Base-by-base conservation (phyloP, 2,888 invertebrate species). In the Xestobium rufovillosum region DNA sequence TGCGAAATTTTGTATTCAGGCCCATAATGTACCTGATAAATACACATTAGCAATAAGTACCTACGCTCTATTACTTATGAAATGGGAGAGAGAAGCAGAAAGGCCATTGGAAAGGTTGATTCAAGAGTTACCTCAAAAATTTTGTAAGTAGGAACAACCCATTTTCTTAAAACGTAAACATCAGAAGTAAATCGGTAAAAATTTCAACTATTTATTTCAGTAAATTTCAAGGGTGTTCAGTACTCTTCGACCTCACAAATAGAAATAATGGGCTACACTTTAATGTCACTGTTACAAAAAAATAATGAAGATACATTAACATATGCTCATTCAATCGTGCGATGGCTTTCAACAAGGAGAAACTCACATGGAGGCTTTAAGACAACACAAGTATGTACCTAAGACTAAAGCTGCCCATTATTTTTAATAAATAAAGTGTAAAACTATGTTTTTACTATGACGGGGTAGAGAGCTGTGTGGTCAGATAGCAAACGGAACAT, bases 281-380 rank as follows among this genome's bases (percentile, higher is more conserved):
- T 83, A 9, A 62, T 81, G 2, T 70, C 80, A 0, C 60, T 80
- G 45, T 52, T 71, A 1, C 59, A 68, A 26, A 55, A 73, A 35
- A 69, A 71, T 1, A 69, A 68, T 1, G 61, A 66, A 11, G 60
- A 63, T 11, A 71, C 75, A 54, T 64, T 73, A 42, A 63, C 71
- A 0, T 66, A 70, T 31, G 74, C 75, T 1, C 61, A 77, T 28
- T 73, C 76, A 6, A 77, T 81, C 2, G 69, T 81, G 0, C 73
- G 79, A 36, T 88, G 87, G 86, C 67, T 89, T 31, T 71, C 79
- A 3, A 69, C 76, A 2, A 80, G 83, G 53, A 67, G 80, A 26
- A 75, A 76, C 39, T 65, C 75, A 3, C 65, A 73, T 2, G 87
- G 87, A 2, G 85, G 84, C 1, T 86, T 86, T 51, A 62, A 76